Evolutionary conservation across 2,797 vertebrate genomes (phyloP).

Genomic region (Geotrypetes seraphini): DNA sequence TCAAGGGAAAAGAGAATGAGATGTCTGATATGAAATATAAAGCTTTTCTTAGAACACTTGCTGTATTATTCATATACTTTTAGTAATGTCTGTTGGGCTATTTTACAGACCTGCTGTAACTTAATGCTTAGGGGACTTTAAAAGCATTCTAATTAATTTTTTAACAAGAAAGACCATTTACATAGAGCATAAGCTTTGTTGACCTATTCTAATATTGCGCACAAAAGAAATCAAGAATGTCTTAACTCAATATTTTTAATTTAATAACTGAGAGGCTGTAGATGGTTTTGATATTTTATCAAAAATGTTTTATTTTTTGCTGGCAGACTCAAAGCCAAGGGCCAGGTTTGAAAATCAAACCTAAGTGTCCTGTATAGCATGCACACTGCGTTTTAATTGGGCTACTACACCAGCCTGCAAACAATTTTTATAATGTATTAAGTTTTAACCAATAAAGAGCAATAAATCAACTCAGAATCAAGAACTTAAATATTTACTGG

Average conservation of each 20-base stretch:
- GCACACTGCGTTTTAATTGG: too few species aligned
- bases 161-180: slow-evolving; percentile 19
- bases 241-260: not conserved
- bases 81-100: slow-evolving; percentile 14
- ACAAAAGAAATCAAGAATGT: not conserved
- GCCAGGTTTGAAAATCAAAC: too few species aligned
- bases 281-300: not conserved
- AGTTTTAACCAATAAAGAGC: too few species aligned
- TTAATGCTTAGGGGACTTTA: slow-evolving; percentile 14
- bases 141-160: slow-evolving; percentile 24
- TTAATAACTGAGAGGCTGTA: not conserved
- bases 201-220: not conserved
- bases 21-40: too few species aligned
- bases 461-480: too few species aligned
- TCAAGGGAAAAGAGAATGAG: too few species aligned
- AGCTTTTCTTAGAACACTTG: slow-evolving; percentile 5
- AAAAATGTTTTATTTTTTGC: too few species aligned
- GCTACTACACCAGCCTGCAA: too few species aligned
- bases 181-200: not conserved
- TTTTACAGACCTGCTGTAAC: slow-evolving; percentile 3
- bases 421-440: slow-evolving; percentile 29
- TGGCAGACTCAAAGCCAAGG: too few species aligned
- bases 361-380: too few species aligned
- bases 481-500: too few species aligned
- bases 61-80: slow-evolving; percentile 28